These are phyloP conservation scores for Plutella xylostella DNA, from an alignment of 2,888 invertebrate genomes.

Conservation along the genomic window DNA sequence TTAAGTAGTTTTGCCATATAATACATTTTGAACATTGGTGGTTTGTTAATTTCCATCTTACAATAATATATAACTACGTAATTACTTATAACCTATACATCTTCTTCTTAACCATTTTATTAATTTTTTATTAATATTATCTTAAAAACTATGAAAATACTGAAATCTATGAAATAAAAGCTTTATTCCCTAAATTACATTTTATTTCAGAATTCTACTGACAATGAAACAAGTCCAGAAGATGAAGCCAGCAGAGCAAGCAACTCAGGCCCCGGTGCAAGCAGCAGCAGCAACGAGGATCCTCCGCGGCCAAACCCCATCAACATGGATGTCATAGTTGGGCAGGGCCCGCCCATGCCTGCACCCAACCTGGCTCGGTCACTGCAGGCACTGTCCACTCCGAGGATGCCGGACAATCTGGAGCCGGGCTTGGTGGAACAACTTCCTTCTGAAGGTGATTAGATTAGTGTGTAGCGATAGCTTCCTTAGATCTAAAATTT, in stretches of 20 bases:
- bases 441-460: conserved; percentile 79
- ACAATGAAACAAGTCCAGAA: conserved; percentile 59
- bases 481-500: too few species aligned
- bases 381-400: conserved; percentile 70
- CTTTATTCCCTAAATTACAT: too few species aligned
- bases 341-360: conserved; percentile 46
- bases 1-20: too few species aligned
- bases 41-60: too few species aligned
- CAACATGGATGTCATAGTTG: conserved; percentile 12
- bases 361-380: conserved; percentile 71
- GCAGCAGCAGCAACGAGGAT: conserved; percentile 30
- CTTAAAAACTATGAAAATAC: too few species aligned
- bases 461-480: too few species aligned
- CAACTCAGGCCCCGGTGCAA: conserved; percentile 41
- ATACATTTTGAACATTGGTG: too few species aligned
- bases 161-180: too few species aligned
- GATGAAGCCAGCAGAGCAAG: conserved; percentile 51
- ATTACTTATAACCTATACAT: too few species aligned
- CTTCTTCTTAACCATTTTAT: too few species aligned
- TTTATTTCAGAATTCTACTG: conserved; percentile 52
- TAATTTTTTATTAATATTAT: too few species aligned
- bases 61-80: too few species aligned
- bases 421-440: conserved; percentile 76
- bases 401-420: conserved; percentile 68
- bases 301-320: conserved; percentile 2